Conservation (phyloP, 2,888 invertebrate species). For the Tortricodes alternella region DNA sequence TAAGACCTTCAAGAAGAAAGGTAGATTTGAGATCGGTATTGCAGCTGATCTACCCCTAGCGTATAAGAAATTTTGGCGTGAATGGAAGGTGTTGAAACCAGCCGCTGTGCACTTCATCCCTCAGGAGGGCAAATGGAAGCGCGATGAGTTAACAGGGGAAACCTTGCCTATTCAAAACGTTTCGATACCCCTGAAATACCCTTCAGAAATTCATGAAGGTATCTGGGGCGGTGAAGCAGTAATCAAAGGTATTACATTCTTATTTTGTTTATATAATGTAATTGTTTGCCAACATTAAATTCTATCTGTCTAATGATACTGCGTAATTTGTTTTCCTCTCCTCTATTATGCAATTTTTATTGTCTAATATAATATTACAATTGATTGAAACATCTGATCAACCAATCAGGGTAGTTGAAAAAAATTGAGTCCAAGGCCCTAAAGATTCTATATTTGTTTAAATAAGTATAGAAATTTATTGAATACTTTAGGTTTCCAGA, state of each 20-base stretch:
- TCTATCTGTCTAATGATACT: background rate
- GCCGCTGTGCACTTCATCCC: slow-evolving; percentile 87
- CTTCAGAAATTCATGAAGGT: slow-evolving; percentile 91
- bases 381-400: too few relatives aligned
- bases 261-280: slow-evolving; percentile 18
- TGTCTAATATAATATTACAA: too few relatives aligned
- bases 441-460: too few relatives aligned
- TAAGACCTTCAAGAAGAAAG: slow-evolving; percentile 76
- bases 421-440: background rate
- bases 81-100: slow-evolving; percentile 88
- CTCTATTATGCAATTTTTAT: too few relatives aligned
- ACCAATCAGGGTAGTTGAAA: too few relatives aligned
- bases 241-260: slow-evolving; percentile 92
- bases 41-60: slow-evolving; percentile 88
- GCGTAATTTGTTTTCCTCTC: slow-evolving; percentile 12
- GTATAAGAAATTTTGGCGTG: slow-evolving; percentile 93
- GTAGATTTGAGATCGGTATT: slow-evolving; percentile 85
- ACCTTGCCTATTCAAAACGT: slow-evolving; percentile 89
- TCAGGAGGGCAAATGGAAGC: slow-evolving; percentile 87
- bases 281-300: slow-evolving; percentile 29
- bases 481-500: slow-evolving; percentile 87
- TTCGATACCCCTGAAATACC: slow-evolving; percentile 89
- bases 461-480: too few relatives aligned
- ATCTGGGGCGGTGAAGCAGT: slow-evolving; percentile 99
- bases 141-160: slow-evolving; percentile 88